Percentiles rank a stretch among this genome's conserved stretches.
Conservation (phyloP, 2,113 vertebrate species). For the Patagioenas fasciata region DNA sequence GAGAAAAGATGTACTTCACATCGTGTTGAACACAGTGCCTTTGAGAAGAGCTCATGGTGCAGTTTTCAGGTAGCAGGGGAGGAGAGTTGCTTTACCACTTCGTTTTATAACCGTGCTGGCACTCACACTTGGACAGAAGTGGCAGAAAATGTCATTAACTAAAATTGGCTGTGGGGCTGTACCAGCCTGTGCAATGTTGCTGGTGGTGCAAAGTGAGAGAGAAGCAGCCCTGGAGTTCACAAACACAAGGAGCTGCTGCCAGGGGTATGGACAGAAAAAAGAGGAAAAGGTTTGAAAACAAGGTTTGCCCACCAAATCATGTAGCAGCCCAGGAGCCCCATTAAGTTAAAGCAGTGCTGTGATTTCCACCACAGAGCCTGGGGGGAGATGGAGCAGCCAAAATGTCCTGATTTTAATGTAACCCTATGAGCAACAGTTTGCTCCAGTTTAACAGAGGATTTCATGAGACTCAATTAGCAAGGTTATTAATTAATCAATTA, state of each 20-base stretch:
- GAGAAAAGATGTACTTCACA: constrained; percentile 14
- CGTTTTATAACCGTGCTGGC: not conserved
- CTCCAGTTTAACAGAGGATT: not conserved
- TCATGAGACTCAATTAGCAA: constrained; percentile 42
- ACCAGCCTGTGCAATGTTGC: fast-evolving
- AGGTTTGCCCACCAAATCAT: not conserved
- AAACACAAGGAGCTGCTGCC: not conserved
- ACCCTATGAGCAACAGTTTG: not conserved
- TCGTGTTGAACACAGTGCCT: not conserved
- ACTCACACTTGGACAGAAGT: not conserved
- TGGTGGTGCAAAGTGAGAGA: not conserved
- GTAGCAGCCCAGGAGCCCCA: not conserved
- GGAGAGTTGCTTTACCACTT: not conserved
- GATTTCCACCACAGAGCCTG: not conserved
- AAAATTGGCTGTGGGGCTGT: not conserved
- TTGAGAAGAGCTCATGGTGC: not conserved
- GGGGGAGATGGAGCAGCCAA: not conserved
- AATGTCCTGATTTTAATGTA: not conserved
- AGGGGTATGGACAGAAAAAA: not conserved
- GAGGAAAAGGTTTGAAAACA: not conserved
- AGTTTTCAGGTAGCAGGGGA: not conserved
- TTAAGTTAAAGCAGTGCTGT: fast-evolving
- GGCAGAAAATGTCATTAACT: not conserved
- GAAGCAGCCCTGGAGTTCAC: not conserved
- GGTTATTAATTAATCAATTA: constrained; percentile 70